Conservation (phyloP, 2,797 vertebrate species). For the Corythornis leucogaster region DNA sequence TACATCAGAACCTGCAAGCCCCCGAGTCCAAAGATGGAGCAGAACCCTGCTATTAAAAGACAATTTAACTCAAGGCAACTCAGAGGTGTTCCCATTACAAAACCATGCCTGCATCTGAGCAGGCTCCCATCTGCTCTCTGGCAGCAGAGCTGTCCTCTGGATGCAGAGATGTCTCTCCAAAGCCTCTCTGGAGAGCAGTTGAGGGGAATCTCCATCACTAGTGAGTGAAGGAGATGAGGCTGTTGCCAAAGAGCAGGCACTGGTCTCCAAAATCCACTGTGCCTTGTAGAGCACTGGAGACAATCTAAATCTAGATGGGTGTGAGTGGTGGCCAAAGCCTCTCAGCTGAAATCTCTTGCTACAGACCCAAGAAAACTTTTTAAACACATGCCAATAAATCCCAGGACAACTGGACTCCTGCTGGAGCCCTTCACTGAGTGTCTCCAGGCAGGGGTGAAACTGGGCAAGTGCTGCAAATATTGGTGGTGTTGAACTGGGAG, state of each 20-base stretch:
- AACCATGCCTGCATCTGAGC: not conserved
- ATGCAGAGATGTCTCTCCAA: not conserved
- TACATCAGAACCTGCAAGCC: not conserved
- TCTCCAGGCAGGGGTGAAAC: not conserved
- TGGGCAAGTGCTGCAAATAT: not conserved
- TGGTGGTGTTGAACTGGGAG: not conserved
- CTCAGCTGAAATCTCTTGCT: not conserved
- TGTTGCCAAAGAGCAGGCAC: not conserved
- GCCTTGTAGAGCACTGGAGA: not conserved
- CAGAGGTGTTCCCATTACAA: not conserved
- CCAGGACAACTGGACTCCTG: not conserved
- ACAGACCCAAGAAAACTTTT: not conserved
- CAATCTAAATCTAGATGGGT: not conserved
- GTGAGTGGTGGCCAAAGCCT: not conserved
- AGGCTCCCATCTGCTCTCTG: not conserved
- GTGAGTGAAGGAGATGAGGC: not conserved
- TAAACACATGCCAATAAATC: not conserved
- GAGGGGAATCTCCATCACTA: not conserved
- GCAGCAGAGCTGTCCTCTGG: not conserved
- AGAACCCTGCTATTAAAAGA: conserved; percentile 12
- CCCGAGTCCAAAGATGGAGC: not conserved
- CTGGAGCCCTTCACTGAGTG: not conserved
- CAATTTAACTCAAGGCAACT: conserved; percentile 1
- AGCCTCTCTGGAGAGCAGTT: not conserved
- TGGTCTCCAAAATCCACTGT: not conserved